phyloP scores from a whole-genome alignment of 2,888 invertebrate genomes.

The Candidula unifasciata region DNA sequence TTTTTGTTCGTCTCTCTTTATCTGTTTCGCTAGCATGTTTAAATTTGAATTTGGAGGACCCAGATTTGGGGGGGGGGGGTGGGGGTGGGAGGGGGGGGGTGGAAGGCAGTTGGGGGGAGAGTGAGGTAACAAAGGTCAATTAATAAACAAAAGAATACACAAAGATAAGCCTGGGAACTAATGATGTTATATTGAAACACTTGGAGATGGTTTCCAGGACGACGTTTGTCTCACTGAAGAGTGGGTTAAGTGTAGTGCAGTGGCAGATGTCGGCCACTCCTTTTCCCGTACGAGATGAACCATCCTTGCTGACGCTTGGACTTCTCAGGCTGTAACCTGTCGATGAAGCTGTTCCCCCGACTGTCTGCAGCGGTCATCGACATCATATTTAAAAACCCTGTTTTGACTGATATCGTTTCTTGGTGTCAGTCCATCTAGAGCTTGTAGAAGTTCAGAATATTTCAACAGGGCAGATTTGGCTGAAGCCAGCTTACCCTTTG shows the following conservation, averaged over 20 bases:
- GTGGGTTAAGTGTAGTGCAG: not conserved
- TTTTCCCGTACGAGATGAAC: constrained; percentile 15
- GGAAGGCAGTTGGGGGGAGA: no score
- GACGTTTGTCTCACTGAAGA: not conserved
- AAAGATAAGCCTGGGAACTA: no score
- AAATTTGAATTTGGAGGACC: no score
- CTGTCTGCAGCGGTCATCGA: not conserved
- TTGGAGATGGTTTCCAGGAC: not conserved
- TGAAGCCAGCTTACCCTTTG: no score
- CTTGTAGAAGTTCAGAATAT: not conserved
- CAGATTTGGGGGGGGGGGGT: no score
- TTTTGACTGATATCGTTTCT: not conserved
- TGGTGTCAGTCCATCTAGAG: no score
- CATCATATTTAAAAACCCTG: not conserved
- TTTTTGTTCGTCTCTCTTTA: no score
- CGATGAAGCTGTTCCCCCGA: not conserved
- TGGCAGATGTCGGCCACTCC: not conserved
- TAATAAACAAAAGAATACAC: not conserved
- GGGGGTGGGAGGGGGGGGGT: no score
- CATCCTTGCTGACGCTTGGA: constrained; percentile 17
- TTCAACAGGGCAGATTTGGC: not conserved
- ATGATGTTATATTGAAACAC: not conserved
- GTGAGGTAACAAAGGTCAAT: no score
- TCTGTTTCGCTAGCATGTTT: no score
- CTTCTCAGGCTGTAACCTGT: not conserved